These are phyloP conservation scores for Acanthosepion pharaonis DNA, from an alignment of 2,888 invertebrate species.

Conservation along the genomic window DNA sequence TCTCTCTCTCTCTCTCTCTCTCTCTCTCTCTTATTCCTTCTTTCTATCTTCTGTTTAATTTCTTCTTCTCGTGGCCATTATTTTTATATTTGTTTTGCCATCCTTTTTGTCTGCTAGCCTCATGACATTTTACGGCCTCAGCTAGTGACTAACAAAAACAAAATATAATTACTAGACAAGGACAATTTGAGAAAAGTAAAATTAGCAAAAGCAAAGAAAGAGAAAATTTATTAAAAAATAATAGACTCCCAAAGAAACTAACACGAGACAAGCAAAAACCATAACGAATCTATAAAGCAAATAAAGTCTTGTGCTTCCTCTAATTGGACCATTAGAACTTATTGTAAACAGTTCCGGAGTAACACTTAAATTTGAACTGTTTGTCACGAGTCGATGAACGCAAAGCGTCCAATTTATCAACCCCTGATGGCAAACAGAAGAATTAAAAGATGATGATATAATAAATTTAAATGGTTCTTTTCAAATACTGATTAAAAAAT, in stretches of 20 bases:
- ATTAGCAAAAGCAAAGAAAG: neutral
- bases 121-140: neutral
- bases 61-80: neutral
- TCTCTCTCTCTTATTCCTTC: no score
- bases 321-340: constrained; percentile 6
- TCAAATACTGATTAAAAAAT: neutral
- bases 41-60: no score
- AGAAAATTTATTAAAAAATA: neutral
- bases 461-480: neutral
- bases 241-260: neutral
- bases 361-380: neutral
- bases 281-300: neutral
- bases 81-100: neutral
- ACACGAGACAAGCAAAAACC: neutral
- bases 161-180: neutral
- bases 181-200: neutral
- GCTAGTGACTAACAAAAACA: neutral
- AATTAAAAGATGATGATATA: neutral
- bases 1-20: no score
- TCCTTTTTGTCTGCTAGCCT: neutral
- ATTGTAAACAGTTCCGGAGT: constrained; percentile 7
- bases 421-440: neutral
- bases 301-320: neutral
- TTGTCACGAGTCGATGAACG: neutral
- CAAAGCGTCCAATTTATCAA: neutral